Evolutionary conservation across 2,888 invertebrate species (phyloP), one percentile per base, ranked within the genome.

Genomic region (Plebejus argus): DNA sequence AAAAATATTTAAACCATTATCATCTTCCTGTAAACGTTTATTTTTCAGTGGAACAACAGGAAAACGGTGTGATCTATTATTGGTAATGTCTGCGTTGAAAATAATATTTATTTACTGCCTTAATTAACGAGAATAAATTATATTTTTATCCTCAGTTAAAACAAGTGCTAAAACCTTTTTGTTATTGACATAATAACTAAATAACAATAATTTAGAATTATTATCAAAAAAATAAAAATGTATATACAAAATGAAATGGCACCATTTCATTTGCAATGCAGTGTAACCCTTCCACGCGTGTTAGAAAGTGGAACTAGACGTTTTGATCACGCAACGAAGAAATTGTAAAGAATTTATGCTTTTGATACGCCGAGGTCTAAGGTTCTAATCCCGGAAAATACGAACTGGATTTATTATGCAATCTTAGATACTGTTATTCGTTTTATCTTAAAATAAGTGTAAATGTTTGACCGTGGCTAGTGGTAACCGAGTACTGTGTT

Each of bases 291-390:
- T 91, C 89, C 91, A 93, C 93, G 93, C 93, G 92, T 93, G 91
- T 88, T 92, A 92, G 93, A 93, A 94, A 94, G 93, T 94, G 89
- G 92, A 90, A 88, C 90, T 90, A 88, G 88, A 85, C 86, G 84
- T 82, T 86, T 83, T 84, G 86, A 89, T 88, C 93, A 94, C 93
- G 93, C 93, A 92, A 93, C 89, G 85, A 91, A 92, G 91, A 90
- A 92, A 92, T 93, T 87, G 92, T 88, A 92, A 93, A 93, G 93
- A 92, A 93, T 93, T 93, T 93, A 93, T 91, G 91, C 89, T 89
- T 90, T 89, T 89, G 88, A 90, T 88, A 88, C 88, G 85, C 83
- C 85, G 83, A 82, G 87, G 90, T 86, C 88, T 85, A 79, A 86
- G 88, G 88, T 90, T 89, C 86, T 82, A 81, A 85, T 84, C 87